These are phyloP conservation scores for Abrostola triplasia DNA, from an alignment of 2,888 invertebrate genomes.

Conservation along the genomic window DNA sequence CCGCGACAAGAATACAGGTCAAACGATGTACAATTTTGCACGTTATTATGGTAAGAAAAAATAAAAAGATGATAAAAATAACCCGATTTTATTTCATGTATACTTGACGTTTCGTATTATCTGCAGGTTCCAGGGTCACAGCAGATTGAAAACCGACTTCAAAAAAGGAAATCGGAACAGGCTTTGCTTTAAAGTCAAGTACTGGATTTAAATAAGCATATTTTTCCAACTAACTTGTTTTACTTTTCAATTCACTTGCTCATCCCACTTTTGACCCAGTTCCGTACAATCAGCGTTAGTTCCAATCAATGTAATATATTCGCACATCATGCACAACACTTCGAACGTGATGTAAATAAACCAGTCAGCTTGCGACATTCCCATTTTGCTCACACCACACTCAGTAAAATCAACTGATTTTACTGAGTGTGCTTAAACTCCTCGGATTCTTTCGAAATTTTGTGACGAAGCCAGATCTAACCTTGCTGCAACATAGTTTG, in stretches of 20 bases:
- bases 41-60: neutral
- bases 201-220: too few species aligned
- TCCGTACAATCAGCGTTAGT: constrained; percentile 19
- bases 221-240: too few species aligned
- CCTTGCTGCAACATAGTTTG: neutral
- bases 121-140: too few species aligned
- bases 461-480: neutral
- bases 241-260: neutral
- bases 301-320: constrained; percentile 34
- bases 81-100: too few species aligned
- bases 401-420: constrained; percentile 29
- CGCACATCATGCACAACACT: constrained; percentile 44
- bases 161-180: too few species aligned
- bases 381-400: constrained; percentile 11
- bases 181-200: too few species aligned
- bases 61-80: too few species aligned
- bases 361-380: constrained; percentile 33
- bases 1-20: constrained; percentile 53
- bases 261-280: constrained; percentile 30
- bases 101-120: too few species aligned
- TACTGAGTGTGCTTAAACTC: constrained; percentile 12
- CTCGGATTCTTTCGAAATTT: constrained; percentile 9
- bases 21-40: constrained; percentile 43
- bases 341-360: constrained; percentile 48
- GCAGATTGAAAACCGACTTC: too few species aligned